These are phyloP conservation scores for Lycia hirtaria DNA, from an alignment of 2,888 invertebrate genomes.

Conservation along the genomic window DNA sequence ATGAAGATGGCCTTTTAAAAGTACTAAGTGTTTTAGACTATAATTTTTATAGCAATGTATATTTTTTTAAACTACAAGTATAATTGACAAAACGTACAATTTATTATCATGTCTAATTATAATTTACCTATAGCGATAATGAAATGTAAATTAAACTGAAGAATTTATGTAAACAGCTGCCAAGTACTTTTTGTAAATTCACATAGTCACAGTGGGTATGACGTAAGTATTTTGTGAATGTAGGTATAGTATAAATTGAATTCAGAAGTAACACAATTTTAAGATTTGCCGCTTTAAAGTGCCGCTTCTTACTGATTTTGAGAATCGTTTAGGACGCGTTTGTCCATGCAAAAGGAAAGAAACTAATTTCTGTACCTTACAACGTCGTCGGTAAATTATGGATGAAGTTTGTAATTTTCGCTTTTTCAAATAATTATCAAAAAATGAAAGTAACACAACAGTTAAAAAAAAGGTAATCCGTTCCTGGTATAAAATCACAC, in stretches of 20 bases:
- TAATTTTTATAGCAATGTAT: slow-evolving; percentile 15
- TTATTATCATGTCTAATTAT: background rate
- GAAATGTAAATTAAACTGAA: background rate
- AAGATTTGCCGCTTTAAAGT: no score
- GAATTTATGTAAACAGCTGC: slow-evolving; percentile 2
- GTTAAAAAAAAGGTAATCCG: no score
- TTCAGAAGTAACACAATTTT: no score
- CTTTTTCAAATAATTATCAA: no score
- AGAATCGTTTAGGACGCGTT: no score
- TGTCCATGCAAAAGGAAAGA: no score
- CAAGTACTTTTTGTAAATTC: background rate
- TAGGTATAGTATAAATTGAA: slow-evolving; percentile 1
- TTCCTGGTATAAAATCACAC: no score
- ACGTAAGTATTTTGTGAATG: slow-evolving; percentile 7
- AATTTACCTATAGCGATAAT: background rate
- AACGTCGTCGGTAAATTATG: no score
- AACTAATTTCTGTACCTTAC: no score
- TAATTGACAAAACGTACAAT: background rate
- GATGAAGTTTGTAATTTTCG: no score
- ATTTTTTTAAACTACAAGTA: background rate
- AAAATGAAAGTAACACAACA: no score
- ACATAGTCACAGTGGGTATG: slow-evolving; percentile 3
- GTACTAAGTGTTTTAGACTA: background rate
- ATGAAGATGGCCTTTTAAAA: slow-evolving; percentile 13
- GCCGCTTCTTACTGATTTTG: no score